phyloP scores from a whole-genome alignment of 2,888 invertebrate species.

The Andrena camellia region DNA sequence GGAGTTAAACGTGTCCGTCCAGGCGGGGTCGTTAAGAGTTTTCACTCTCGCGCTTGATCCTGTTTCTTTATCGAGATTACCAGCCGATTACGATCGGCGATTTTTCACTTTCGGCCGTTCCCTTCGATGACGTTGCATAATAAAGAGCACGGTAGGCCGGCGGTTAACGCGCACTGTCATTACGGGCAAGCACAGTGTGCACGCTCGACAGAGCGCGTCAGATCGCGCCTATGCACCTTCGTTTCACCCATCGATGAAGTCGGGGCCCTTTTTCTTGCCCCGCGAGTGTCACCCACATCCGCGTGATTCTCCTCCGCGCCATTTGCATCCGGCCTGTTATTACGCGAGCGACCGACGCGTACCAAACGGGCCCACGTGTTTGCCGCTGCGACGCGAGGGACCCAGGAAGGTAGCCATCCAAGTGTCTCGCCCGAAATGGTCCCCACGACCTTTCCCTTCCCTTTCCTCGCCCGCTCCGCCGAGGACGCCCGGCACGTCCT shows the following conservation, averaged over 20 bases:
- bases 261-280: too few relatives aligned
- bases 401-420: too few relatives aligned
- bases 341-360: too few relatives aligned
- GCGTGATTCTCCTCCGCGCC: too few relatives aligned
- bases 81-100: conserved; percentile 46
- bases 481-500: conserved; percentile 33
- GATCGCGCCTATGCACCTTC: conserved; percentile 41
- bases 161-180: conserved; percentile 53
- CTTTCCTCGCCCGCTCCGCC: background rate
- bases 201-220: conserved; percentile 39
- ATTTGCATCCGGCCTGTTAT: too few relatives aligned
- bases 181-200: conserved; percentile 41
- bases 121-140: conserved; percentile 53
- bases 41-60: conserved; percentile 9
- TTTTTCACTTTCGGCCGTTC: conserved; percentile 56
- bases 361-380: too few relatives aligned
- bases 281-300: too few relatives aligned
- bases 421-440: background rate
- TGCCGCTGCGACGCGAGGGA: too few relatives aligned
- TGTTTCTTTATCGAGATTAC: background rate
- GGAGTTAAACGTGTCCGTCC: too few relatives aligned
- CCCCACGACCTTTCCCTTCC: background rate
- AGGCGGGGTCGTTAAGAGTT: background rate
- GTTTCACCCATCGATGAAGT: conserved; percentile 3
- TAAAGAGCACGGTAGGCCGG: conserved; percentile 30